A percentile compares a stretch with the other conserved stretches of the same genome.
Conservation (phyloP, 2,888 invertebrate genomes). For the Aproaerema taeniolella region DNA sequence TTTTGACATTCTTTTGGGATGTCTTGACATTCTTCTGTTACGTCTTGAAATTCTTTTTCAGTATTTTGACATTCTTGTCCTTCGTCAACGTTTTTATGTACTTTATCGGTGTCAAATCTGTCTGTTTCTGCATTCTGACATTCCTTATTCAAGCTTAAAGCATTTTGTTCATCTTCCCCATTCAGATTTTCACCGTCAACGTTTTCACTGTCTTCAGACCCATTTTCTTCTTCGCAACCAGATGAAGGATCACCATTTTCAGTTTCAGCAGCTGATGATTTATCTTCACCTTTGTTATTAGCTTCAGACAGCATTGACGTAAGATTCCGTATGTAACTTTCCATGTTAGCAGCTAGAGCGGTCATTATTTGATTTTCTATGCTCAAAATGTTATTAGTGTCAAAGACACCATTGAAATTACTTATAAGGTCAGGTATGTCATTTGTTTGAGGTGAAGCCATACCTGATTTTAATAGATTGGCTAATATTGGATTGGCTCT, state of each 20-base stretch:
- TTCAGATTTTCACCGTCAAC: neutral
- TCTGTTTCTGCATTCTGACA: neutral
- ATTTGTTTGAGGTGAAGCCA: constrained; percentile 10
- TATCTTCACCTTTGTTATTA: no score
- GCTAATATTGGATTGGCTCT: constrained; percentile 62
- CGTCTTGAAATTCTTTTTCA: neutral
- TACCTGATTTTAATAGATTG: constrained; percentile 41
- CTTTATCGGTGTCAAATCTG: neutral
- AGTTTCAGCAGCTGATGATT: no score
- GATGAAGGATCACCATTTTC: no score
- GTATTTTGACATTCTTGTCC: neutral
- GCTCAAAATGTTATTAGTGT: constrained; percentile 32
- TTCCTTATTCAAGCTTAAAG: neutral
- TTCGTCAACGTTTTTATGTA: neutral
- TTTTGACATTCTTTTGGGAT: neutral
- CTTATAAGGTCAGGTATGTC: neutral
- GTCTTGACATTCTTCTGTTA: no score
- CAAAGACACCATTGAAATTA: constrained; percentile 26
- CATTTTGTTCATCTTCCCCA: neutral
- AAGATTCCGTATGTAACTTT: constrained; percentile 47
- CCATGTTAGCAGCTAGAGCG: constrained; percentile 50
- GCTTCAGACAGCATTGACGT: constrained; percentile 28
- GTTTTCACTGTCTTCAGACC: neutral
- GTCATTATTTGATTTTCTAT: constrained; percentile 53
- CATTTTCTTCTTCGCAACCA: no score